These are phyloP conservation scores for Ophthalmolycus amberensis DNA, from an alignment of 2,113 vertebrate species.

Conservation along the genomic window DNA sequence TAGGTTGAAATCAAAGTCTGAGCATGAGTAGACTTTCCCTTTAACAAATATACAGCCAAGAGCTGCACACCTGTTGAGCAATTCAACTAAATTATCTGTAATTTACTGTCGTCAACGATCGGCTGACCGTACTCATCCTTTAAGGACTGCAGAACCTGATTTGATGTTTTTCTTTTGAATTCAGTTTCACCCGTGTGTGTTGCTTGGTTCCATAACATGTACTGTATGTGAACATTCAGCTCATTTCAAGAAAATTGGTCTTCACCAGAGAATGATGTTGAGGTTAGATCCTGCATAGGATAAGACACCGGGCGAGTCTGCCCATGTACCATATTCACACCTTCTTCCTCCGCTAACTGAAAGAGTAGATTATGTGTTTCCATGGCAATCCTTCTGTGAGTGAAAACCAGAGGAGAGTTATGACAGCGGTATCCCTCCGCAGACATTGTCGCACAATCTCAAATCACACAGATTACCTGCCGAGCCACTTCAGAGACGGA, in stretches of 20 bases:
- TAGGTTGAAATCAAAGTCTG: not conserved
- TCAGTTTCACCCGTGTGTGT: not conserved
- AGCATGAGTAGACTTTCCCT: slow-evolving; percentile 8
- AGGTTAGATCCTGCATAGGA: slow-evolving; percentile 9
- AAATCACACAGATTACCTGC: slow-evolving; percentile 54
- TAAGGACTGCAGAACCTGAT: not conserved
- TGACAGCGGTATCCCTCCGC: slow-evolving; percentile 55
- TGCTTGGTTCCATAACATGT: not conserved
- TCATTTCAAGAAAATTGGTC: not conserved
- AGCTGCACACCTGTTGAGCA: slow-evolving; percentile 8
- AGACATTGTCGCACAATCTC: slow-evolving; percentile 34
- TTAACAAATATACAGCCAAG: slow-evolving; percentile 23
- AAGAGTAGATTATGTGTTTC: slow-evolving; percentile 76
- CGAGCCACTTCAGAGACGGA: slow-evolving; percentile 25
- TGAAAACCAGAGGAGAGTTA: slow-evolving; percentile 43
- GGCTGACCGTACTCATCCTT: not conserved
- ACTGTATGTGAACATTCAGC: not conserved
- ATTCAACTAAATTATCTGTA: slow-evolving; percentile 28
- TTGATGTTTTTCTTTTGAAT: not conserved
- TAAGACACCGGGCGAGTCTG: not conserved
- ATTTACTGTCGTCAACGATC: slow-evolving; percentile 16
- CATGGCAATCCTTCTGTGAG: slow-evolving; percentile 73
- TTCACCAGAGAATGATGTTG: not conserved
- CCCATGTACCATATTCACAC: slow-evolving; percentile 33
- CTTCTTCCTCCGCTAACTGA: slow-evolving; percentile 28